Base-by-base conservation (phyloP, 2,113 vertebrate species). In the Ardeotis arabs region DNA sequence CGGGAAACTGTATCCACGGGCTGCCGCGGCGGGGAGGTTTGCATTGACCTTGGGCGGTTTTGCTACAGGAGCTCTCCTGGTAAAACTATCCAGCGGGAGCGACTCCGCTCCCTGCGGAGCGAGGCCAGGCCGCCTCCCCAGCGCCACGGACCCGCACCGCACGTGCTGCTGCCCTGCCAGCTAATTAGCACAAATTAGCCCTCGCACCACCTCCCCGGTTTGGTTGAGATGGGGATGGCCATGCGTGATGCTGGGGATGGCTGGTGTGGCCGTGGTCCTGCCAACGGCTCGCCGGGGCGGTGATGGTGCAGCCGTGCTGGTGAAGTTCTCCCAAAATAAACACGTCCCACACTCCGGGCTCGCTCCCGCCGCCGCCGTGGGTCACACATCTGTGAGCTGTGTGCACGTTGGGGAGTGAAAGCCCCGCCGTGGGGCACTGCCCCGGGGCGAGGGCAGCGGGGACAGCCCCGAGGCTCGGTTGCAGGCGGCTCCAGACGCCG, bases 91-190 rank as follows among this genome's bases (percentile, higher is more conserved):
- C 76, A 12, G 75, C 4, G 80, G 87, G 91, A 96, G 44, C 5
- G 0, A 7, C 35, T 73, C 31, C 72, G 69, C 17, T 18, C 76
- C 27, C 0, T 4, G 44, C 0, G 0, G 23, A 53, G 27, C 21
- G 0, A 50, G 49, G 33, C 49, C 2, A 2, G 45, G 64, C 24
- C 0, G 0, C 1, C 17, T 35, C 28, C 73, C 44, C 60, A 33
- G 12, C 73, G 22, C 0, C 1, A 13, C 7, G 1, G n/a, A 53
- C 50, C 25, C 0, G 0, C 4, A 4, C 52, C 3, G 47, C 7
- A 6, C 9, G 1, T 3, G 21, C 53, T 56, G 35, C 63, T 18
- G 18, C 50, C 35, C 58, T 1, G 0, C 27, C 24, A 28, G 52
- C 52, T 53, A 14, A 28, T 28, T 28, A 28, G 28, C 52, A 28